A percentile compares a stretch with the other conserved stretches of the same genome.
phyloP scores from a whole-genome alignment of 2,113 vertebrate species.

The Aleadryas rufinucha region DNA sequence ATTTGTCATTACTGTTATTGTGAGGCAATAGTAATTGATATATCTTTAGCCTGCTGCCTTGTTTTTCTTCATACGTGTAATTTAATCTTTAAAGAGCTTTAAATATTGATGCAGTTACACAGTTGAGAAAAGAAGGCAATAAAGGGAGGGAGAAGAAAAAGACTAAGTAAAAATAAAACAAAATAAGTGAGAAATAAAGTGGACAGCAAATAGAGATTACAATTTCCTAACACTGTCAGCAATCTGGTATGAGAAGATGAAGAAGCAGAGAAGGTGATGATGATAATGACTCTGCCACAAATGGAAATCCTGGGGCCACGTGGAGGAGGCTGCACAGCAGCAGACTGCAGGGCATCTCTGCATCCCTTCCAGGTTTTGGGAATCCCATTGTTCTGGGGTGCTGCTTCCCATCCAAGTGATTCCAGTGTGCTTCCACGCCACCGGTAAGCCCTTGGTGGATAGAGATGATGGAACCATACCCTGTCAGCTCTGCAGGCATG shows the following conservation, averaged over 20 bases:
- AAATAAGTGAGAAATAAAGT: not conserved
- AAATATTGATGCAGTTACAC: not conserved
- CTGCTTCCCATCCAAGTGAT: not conserved
- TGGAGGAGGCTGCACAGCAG: not conserved
- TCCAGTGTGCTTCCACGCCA: not conserved
- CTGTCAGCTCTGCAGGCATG: not conserved
- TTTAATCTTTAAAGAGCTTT: not conserved
- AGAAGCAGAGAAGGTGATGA: accelerated
- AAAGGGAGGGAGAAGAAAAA: not conserved
- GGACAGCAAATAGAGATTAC: not conserved
- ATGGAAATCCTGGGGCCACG: accelerated
- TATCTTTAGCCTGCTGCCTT: not conserved
- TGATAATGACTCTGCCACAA: not conserved
- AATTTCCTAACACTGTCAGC: not conserved
- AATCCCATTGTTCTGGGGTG: not conserved
- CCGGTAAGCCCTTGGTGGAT: not conserved
- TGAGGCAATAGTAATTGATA: not conserved
- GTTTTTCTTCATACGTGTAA: not conserved
- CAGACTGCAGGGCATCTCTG: not conserved
- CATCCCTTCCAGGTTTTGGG: not conserved
- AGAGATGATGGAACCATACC: accelerated
- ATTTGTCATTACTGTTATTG: not conserved
- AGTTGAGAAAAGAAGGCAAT: not conserved
- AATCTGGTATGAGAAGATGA: not conserved
- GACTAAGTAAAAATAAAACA: not conserved